Evolutionary conservation across 1,140 invertebrate genomes (phyloP).

Genomic region (Drosophila truncata): DNA sequence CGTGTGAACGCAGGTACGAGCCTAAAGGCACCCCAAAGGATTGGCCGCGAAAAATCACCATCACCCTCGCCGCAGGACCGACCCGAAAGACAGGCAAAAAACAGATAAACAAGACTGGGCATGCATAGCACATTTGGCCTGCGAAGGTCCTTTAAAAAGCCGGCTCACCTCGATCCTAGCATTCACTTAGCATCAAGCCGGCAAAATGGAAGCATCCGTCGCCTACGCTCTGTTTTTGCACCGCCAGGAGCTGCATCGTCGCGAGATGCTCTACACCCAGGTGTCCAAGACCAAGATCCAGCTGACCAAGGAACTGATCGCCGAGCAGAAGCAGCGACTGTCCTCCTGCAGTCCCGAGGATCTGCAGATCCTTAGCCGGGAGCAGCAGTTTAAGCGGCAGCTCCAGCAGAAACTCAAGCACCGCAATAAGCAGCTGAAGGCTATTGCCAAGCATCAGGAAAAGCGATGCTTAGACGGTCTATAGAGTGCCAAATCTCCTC

Average conservation of each 20-base stretch:
- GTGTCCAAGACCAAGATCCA: slow-evolving; percentile 61
- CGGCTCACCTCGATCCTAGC: slow-evolving; percentile 4
- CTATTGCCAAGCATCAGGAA: slow-evolving; percentile 31
- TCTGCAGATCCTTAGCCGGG: slow-evolving; percentile 56
- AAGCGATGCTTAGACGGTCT: slow-evolving; percentile 17
- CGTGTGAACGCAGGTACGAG: slow-evolving; percentile 33
- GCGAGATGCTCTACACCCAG: slow-evolving; percentile 31
- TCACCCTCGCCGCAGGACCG: slow-evolving; percentile 1
- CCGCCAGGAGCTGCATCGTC: slow-evolving; percentile 64
- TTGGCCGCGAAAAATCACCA: slow-evolving; percentile 56
- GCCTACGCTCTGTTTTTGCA: slow-evolving; percentile 71
- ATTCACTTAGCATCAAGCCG: slow-evolving; percentile 41
- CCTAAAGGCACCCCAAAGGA: slow-evolving; percentile 36
- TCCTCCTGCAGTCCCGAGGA: slow-evolving; percentile 56
- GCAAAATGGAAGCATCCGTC: slow-evolving; percentile 51
- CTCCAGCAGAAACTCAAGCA: slow-evolving; percentile 59
- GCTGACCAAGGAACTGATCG: slow-evolving; percentile 56
- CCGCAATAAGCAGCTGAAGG: slow-evolving; percentile 52
- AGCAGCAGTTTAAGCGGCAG: slow-evolving; percentile 53
- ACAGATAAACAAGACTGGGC: slow-evolving; percentile 14
- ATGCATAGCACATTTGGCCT: slow-evolving; percentile 22
- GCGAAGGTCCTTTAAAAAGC: slow-evolving; percentile 32
- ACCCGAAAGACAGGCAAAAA: slow-evolving; percentile 23
- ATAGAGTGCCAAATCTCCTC: background rate
- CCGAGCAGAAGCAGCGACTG: slow-evolving; percentile 50